Conservation (phyloP, 2,888 invertebrate genomes). For the Lasioglossum calceatum region DNA sequence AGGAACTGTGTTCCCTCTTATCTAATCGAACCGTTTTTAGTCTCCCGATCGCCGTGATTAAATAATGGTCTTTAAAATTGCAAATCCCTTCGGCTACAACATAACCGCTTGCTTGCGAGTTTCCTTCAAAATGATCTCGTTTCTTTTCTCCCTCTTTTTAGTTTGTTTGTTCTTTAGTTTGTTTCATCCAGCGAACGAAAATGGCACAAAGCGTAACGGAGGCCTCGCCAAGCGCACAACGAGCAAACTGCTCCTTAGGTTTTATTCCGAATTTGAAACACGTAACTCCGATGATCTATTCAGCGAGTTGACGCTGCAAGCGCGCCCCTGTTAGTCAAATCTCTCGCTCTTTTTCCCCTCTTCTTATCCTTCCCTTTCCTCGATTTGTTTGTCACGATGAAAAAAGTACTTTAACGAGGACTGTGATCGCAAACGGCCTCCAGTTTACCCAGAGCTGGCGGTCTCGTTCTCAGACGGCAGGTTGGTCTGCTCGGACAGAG, state of each 20-base stretch:
- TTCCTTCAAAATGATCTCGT: constrained; percentile 34
- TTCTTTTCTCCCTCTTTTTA: background rate
- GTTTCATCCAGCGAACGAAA: constrained; percentile 64
- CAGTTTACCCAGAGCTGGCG: constrained; percentile 88
- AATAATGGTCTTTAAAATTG: constrained; percentile 58
- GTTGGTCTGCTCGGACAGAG: constrained; percentile 84
- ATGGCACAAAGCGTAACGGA: constrained; percentile 76
- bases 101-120: constrained; percentile 55
- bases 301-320: constrained; percentile 54
- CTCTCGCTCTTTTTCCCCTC: constrained; percentile 26
- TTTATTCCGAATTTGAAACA: constrained; percentile 58
- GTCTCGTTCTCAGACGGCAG: constrained; percentile 85
- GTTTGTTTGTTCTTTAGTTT: constrained; percentile 28
- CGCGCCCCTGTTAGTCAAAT: constrained; percentile 53
- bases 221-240: constrained; percentile 49
- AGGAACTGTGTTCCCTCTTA: constrained; percentile 17
- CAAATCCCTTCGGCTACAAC: constrained; percentile 48
- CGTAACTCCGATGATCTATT: constrained; percentile 56
- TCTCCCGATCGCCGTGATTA: constrained; percentile 44
- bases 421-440: constrained; percentile 30
- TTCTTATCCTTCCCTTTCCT: constrained; percentile 39
- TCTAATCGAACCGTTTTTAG: constrained; percentile 40
- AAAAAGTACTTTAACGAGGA: constrained; percentile 60
- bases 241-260: constrained; percentile 37
- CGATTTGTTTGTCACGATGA: constrained; percentile 50